Evolutionary conservation across 2,888 invertebrate species (phyloP).

Genomic region (Eilema griseolum): DNA sequence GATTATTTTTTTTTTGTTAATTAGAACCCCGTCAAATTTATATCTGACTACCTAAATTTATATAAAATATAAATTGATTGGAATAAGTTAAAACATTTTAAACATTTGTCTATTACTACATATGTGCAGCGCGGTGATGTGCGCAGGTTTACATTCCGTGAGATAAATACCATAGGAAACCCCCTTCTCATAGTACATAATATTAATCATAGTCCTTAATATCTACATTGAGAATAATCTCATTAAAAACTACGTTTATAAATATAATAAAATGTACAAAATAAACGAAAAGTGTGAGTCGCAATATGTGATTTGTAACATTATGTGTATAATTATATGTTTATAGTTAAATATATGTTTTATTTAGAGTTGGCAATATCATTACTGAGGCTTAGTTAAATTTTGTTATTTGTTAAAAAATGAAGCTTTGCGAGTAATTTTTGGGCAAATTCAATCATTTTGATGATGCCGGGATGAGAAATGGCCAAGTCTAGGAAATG

Average conservation of each 20-base stretch:
- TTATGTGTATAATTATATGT: constrained; percentile 12
- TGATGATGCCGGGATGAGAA: too few species aligned
- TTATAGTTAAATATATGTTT: constrained; percentile 22
- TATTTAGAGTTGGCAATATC: constrained; percentile 11
- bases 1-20: not conserved
- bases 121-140: not conserved
- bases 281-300: constrained; percentile 24
- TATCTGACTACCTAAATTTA: not conserved
- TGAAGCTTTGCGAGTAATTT: not conserved
- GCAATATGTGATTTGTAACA: constrained; percentile 15
- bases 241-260: constrained; percentile 42
- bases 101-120: not conserved
- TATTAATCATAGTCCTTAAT: constrained; percentile 25
- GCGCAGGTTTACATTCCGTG: not conserved
- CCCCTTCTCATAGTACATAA: constrained; percentile 18
- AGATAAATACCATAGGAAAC: constrained; percentile 15
- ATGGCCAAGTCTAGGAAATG: not conserved
- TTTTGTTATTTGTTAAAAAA: not conserved
- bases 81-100: not conserved
- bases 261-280: constrained; percentile 26
- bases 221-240: constrained; percentile 46
- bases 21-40: not conserved
- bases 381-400: not conserved
- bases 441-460: too few species aligned
- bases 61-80: constrained; percentile 8